Conservation (phyloP, 1,140 invertebrate genomes). For the Drosophila bocqueti region DNA sequence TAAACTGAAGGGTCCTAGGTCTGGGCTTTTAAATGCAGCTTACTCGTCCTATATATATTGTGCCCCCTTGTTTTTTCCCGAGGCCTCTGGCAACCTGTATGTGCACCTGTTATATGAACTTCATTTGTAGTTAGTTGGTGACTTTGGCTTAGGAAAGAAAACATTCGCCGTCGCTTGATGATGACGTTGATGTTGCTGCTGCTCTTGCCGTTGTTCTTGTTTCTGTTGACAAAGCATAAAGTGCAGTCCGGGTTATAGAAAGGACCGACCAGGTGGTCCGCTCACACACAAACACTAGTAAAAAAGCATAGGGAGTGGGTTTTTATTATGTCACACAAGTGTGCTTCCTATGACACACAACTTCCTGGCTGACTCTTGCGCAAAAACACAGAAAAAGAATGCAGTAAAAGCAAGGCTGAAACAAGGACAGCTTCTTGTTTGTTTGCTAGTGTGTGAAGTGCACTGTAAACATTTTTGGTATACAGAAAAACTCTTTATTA, state of each 20-base stretch:
- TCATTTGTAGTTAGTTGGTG: conserved; percentile 37
- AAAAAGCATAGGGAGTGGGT: conserved; percentile 56
- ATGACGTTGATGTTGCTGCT: conserved; percentile 32
- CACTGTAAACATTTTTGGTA: background rate
- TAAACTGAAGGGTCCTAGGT: conserved; percentile 14
- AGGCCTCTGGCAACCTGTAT: conserved; percentile 20
- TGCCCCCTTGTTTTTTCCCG: background rate
- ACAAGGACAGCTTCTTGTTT: conserved; percentile 38
- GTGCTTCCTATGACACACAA: conserved; percentile 80
- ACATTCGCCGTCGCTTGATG: conserved; percentile 56
- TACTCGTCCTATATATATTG: conserved; percentile 10
- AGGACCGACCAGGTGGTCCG: conserved; percentile 18
- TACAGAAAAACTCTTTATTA: too few relatives aligned
- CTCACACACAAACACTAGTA: conserved; percentile 21
- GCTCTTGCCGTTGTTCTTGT: conserved; percentile 31
- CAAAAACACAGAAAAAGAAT: conserved; percentile 27
- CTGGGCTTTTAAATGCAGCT: conserved; percentile 60
- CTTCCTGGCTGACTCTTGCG: conserved; percentile 61
- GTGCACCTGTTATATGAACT: conserved; percentile 36
- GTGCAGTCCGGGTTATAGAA: conserved; percentile 52
- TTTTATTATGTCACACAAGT: conserved; percentile 82
- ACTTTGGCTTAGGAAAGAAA: conserved; percentile 64
- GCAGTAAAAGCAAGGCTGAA: conserved; percentile 21
- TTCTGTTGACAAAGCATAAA: conserved; percentile 71
- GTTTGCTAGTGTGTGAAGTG: conserved; percentile 4